Percentiles rank a stretch among this genome's conserved stretches.
phyloP scores from a whole-genome alignment of 1,140 invertebrate genomes.

The Lepidurus arcticus region DNA sequence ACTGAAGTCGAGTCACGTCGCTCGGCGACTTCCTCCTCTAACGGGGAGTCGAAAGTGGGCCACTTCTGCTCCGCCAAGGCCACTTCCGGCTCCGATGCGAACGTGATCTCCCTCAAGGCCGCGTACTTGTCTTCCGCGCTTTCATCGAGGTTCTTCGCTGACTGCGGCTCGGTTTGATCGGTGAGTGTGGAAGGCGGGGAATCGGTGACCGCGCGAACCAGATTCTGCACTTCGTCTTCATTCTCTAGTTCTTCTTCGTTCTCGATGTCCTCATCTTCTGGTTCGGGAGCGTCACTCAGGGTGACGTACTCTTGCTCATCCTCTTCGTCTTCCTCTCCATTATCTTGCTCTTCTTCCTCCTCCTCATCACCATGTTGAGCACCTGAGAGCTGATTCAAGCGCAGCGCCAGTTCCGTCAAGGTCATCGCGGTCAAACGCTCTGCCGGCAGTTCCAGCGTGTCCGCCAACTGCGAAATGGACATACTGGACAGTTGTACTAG shows the following conservation, averaged over 20 bases:
- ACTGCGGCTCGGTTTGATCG: not conserved
- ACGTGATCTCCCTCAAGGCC: conserved; percentile 61
- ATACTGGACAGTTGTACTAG: conserved; percentile 71
- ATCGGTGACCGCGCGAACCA: conserved; percentile 36
- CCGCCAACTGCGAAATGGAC: conserved; percentile 68
- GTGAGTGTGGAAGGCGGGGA: not conserved
- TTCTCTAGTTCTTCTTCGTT: conserved; percentile 32
- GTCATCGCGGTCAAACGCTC: conserved; percentile 74
- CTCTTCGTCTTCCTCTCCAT: conserved; percentile 33
- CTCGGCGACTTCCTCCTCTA: conserved; percentile 45
- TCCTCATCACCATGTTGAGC: conserved; percentile 30
- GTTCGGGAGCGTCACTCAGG: conserved; percentile 31
- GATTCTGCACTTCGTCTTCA: conserved; percentile 45
- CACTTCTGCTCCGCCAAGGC: conserved; percentile 39
- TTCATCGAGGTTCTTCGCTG: not conserved
- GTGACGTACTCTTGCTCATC: conserved; percentile 34
- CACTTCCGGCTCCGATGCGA: conserved; percentile 44
- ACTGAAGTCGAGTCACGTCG: conserved; percentile 41
- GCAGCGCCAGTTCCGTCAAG: conserved; percentile 71
- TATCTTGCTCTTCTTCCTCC: conserved; percentile 27
- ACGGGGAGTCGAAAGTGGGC: conserved; percentile 1
- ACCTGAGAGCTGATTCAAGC: conserved; percentile 48
- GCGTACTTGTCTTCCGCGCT: conserved; percentile 57
- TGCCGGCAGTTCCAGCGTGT: conserved; percentile 65
- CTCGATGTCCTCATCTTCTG: conserved; percentile 26